Evolutionary conservation across 2,888 invertebrate species (phyloP).

Genomic region (Tetanocera ferruginea): DNA sequence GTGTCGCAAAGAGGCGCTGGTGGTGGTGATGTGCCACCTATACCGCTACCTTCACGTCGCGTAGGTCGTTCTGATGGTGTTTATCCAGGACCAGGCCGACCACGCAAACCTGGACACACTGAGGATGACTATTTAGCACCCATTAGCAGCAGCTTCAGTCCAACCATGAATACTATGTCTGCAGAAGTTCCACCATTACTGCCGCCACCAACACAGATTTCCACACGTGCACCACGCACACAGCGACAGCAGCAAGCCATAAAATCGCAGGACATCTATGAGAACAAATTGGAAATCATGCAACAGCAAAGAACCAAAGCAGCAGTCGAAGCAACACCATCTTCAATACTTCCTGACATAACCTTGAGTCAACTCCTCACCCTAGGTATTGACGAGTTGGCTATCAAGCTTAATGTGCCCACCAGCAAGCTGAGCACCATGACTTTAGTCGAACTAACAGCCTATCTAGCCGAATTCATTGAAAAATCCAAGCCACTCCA

Average conservation of each 20-base stretch:
- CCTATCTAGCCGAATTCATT: conserved; percentile 78
- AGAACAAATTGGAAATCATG: conserved; percentile 66
- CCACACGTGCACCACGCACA: conserved; percentile 60
- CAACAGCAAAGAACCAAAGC: conserved; percentile 40
- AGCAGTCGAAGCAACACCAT: conserved; percentile 31
- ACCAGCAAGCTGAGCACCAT: conserved; percentile 84
- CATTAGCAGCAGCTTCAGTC: conserved; percentile 67
- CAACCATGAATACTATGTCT: conserved; percentile 58
- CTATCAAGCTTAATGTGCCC: conserved; percentile 82
- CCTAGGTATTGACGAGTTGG: conserved; percentile 84
- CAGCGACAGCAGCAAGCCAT: conserved; percentile 55
- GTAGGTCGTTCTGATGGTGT: conserved; percentile 71
- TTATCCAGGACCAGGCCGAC: conserved; percentile 71
- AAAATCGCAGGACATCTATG: conserved; percentile 62
- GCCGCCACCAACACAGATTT: conserved; percentile 70
- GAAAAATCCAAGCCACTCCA: conserved; percentile 66
- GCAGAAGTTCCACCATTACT: conserved; percentile 68
- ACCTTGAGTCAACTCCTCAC: conserved; percentile 87
- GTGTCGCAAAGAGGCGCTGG: conserved; percentile 25
- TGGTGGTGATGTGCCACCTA: conserved; percentile 72
- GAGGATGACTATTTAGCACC: conserved; percentile 82
- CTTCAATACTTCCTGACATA: conserved; percentile 74
- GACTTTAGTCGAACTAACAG: conserved; percentile 88
- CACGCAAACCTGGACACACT: conserved; percentile 72
- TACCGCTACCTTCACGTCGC: conserved; percentile 74